phyloP scores from a whole-genome alignment of 2,113 vertebrate genomes.

The Porphyrio hochstetteri region DNA sequence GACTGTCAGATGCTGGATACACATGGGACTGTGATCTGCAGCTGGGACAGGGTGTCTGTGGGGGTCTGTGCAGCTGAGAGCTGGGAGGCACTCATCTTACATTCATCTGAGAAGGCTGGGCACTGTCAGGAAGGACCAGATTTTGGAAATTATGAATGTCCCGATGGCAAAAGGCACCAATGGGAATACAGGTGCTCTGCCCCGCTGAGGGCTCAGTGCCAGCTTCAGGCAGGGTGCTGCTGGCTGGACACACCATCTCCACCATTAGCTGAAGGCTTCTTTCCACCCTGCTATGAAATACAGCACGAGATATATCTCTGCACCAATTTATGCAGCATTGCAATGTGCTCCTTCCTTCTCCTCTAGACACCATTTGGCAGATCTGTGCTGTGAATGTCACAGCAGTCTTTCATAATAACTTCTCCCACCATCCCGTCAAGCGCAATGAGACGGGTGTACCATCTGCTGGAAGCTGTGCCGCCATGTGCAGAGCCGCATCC shows the following conservation, averaged over 20 bases:
- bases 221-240: background rate
- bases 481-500: background rate
- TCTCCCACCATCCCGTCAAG: conserved; percentile 61
- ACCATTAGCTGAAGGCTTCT: background rate
- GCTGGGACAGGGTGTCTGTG: background rate
- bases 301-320: background rate
- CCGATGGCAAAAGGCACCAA: background rate
- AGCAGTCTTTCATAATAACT: conserved; percentile 59
- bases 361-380: conserved; percentile 58
- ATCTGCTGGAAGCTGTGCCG: conserved; percentile 3
- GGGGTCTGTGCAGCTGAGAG: background rate
- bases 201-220: background rate
- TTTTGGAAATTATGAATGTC: background rate
- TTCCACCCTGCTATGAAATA: background rate
- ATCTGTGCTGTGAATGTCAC: conserved; percentile 66
- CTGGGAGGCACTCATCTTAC: background rate
- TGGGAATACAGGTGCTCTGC: rapidly evolving
- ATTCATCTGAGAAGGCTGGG: rapidly evolving
- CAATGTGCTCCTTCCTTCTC: conserved; percentile 18
- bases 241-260: background rate
- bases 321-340: conserved; percentile 16
- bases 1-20: rapidly evolving
- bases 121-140: background rate
- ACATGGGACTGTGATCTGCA: rapidly evolving
- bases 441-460: background rate